phyloP scores from a whole-genome alignment of 2,113 vertebrate species.

The Eulemur macaco region DNA sequence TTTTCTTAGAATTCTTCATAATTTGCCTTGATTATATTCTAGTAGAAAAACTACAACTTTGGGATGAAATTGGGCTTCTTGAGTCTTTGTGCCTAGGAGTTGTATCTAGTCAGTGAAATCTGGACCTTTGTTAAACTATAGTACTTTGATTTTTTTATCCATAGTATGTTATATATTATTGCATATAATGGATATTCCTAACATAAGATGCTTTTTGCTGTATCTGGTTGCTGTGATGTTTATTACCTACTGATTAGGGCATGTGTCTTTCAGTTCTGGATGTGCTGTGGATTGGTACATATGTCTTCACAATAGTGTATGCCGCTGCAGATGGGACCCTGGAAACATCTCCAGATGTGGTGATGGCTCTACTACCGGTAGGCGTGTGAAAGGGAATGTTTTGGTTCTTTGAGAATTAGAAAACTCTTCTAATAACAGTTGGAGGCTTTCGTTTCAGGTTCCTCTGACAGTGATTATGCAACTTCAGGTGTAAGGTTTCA shows the following conservation, averaged over 20 bases:
- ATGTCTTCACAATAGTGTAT: slow-evolving; percentile 93
- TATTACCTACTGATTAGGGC: neutral
- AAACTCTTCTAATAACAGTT: accelerated
- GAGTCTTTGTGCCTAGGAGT: neutral
- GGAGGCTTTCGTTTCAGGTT: neutral
- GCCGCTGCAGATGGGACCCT: slow-evolving; percentile 92
- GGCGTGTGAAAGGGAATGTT: slow-evolving; percentile 48
- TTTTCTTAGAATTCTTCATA: neutral
- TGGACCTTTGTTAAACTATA: neutral
- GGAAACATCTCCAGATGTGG: slow-evolving; percentile 94
- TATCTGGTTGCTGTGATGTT: slow-evolving; percentile 5
- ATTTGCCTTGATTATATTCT: neutral
- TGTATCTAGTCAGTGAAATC: neutral
- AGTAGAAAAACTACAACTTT: neutral
- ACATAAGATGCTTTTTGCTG: neutral
- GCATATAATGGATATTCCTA: neutral
- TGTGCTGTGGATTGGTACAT: slow-evolving; percentile 95
- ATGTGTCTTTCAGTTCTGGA: slow-evolving; percentile 90
- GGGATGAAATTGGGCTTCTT: neutral
- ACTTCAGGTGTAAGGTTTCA: neutral
- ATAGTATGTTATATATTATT: neutral
- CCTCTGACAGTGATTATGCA: neutral
- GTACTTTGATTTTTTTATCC: neutral
- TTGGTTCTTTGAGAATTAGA: neutral
- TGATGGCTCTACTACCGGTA: slow-evolving; percentile 93